Evolutionary conservation across 2,113 vertebrate species (phyloP), one percentile per base, ranked within the genome.

Genomic region (Malurus alboscapulatus): DNA sequence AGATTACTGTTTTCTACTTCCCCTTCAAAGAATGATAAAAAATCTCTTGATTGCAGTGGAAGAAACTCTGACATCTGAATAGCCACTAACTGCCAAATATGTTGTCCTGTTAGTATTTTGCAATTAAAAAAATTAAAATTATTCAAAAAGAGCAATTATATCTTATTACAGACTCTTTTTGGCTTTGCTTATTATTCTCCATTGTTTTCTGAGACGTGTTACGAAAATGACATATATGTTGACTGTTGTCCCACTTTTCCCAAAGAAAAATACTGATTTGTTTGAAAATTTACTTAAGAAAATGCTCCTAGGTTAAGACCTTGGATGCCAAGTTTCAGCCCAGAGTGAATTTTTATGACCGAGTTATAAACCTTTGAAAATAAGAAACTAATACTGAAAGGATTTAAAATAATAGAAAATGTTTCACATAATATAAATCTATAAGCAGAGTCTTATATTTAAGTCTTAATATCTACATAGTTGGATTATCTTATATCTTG

Each of bases 341-440:
- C 93, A 93, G 96, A 97, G 96, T 54, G 96, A 98, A 97, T 98
- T 97, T 97, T 95, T 97, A 94, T 80, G 96, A 96, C 94, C 95
- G 6, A 97, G 95, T 97, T 97, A 96, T 98, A 98, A 98, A 97
- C 96, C 98, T 97, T 97, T 96, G 97, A 98, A 98, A 98, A 98
- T 98, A 98, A 97, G 94, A 98, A 98, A 98, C 96, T 98, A 98
- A 98, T 97, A 94, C 98, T 91, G 63, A 40, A 32, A 96, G 98
- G 98, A 98, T 98, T 98, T 98, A 97, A 97, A 98, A 97, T 98
- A 98, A 98, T 98, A 97, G 98, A 98, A 98, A 98, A 98, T 98
- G 98, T 98, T 98, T 98, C 98, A 98, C 97, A 97, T 98, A 98
- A 98, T 97, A 98, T 96, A 98, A 98, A 98, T 98, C 97, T 94